Evolutionary conservation across 2,888 invertebrate genomes (phyloP), one percentile per base, ranked within the genome.

Genomic region (Drosophila subquinaria): DNA sequence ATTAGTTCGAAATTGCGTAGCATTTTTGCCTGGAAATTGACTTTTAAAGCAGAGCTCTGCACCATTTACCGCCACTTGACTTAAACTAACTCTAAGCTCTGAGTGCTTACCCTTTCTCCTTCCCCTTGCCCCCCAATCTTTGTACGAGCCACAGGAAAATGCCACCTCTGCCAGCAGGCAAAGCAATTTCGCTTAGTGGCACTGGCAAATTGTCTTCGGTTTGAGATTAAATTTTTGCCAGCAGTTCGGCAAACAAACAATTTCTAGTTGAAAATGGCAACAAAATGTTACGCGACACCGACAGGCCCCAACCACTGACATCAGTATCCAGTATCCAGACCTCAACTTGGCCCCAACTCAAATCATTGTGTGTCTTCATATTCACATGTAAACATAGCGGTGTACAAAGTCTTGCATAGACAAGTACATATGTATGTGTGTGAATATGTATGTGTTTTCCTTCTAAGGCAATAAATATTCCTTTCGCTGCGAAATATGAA

Each of bases 381-480:
- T 56, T 63, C 73, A 72, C 53, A 65, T 72, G 73, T 56, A 66
- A 66, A 45, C 63, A 62, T 13, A n/a, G 35, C 38, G 47, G 23
- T 50, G 9, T 17, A 45, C 51, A 64, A 23, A 57, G 59, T 45
- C 50, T 50, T 56, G 47, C 62, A 62, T 55, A 55, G 45, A 40
- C 62, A 65, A 40, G 23, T 23, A 23, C 23, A 23, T 23, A 23
- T 4, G 9, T 47, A 56, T 65, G 42, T 11, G 17, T 51, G 60
- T 50, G 43, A 55, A 60, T 15, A 55, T 23, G 52, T 59, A 55
- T 42, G 47, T 42, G 45, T 51, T 50, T 63, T 51, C 51, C 55
- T 60, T 61, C 64, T 38, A 48, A 60, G 79, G 71, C 84, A 89
- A 89, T 84, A 86, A 89, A 90, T 86, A 88, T 82, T 84, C 72